Evolutionary conservation across 2,888 invertebrate genomes (phyloP), one percentile per base, ranked within the genome.

Genomic region (Celastrina argiolus): DNA sequence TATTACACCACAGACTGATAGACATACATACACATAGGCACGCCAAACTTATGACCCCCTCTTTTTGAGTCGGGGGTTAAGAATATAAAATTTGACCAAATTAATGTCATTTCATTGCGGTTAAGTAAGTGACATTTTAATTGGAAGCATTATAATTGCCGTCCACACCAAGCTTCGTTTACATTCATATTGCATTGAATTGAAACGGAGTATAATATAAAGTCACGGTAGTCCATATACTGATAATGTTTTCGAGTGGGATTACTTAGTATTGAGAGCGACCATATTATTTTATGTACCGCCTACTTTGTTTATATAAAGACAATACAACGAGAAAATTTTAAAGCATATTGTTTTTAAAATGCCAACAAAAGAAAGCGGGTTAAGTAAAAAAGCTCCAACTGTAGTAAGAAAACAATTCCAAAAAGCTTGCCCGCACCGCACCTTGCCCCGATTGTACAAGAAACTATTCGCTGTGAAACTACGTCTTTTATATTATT

Each of bases 331-430:
- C 12, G 26, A 51, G 51, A 51, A 26, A 6, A 1, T 1, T 26
- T 51, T 5, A 51, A 51, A 22, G 12, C 51, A 51, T 51, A 51
- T 51, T 51, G 22, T 51, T 51, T 51, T 51, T 51, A 51, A 51
- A 22, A 22, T 22, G 12, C 22, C 22, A 51, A 51, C 26, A 51
- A 51, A 51, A 51, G 51, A 51, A 51, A 51, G 51, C 26, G 51
- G 51, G 51, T 26, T 26, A 51, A 51, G 26, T 51, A 51, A 51
- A 51, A 51, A 51, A 51, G 22, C 51, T 51, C 22, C 22, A 26
- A 51, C 51, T 26, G 51, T 26, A 51, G 22, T 26, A 51, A 51
- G 51, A 51, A 51, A 51, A 14, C 22, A 22, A 51, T 22, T 51
- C 2, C 22, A 14, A 22, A 26, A 51, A 22, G 22, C 14, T 51